Base-by-base conservation (phyloP, 2,113 vertebrate genomes). In the Rhipidura dahli region DNA sequence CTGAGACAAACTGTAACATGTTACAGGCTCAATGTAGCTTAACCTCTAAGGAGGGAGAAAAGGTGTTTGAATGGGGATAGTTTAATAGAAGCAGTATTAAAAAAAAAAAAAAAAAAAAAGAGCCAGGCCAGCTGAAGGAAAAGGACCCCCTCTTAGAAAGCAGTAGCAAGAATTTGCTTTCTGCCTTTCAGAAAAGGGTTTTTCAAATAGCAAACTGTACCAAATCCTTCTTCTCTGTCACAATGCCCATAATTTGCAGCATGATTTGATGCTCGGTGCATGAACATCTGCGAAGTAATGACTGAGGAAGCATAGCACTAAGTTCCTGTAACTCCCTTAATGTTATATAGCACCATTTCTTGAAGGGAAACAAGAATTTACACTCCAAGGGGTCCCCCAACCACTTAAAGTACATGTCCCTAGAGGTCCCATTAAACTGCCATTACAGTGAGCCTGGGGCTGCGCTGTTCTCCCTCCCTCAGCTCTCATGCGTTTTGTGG, bases 341-440 rank as follows among this genome's bases (percentile, higher is more conserved):
- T 70, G 78, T 56, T 95, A 56, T 33, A 81, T 42, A 95, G 50
- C 73, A 65, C 49, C 65, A 4, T 77, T 95, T 83, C 81, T 97
- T 76, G 79, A 83, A 87, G 83, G 47, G 53, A 94, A 95, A 72
- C 86, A 54, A 63, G 71, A 89, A 80, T 91, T 87, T 94, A 83
- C 76, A 78, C 82, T 87, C 59, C 33, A 69, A 97, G 76, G 83
- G 47, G 93, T 87, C 53, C 71, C 83, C 22, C 60, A 87, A 18
- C 21, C 33, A 60, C 87, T 94, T 89, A 63, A 89, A 93, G 12
- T 82, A 39, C 39, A 24, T 15, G 51, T 84, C 80, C 37, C 90
- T 50, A 8, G 66, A 96, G 94, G 78, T 64, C 45, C 87, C 94
- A 96, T 97, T 97, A 97, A 70, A n/a, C 31, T 83, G 47, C 45